phyloP scores from a whole-genome alignment of 2,797 vertebrate species.

The Clarias pachynema region DNA sequence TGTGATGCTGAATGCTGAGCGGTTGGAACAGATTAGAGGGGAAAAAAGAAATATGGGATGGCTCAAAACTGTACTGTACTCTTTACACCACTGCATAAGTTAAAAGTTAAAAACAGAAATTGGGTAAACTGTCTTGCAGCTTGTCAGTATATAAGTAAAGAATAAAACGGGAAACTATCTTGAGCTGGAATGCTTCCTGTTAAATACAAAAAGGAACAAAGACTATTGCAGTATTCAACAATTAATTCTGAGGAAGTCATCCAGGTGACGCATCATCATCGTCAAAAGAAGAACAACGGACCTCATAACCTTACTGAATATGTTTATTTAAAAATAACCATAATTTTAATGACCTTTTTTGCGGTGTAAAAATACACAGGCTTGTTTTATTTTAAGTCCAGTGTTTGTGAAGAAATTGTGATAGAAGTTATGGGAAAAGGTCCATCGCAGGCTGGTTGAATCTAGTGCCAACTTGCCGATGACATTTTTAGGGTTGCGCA shows the following conservation, averaged over 20 bases:
- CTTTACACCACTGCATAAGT: neutral
- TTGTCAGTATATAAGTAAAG: neutral
- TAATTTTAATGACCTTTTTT: neutral
- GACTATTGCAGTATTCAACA: neutral
- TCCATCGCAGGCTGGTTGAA: neutral
- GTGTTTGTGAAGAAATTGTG: neutral
- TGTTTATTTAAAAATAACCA: slow-evolving; percentile 12
- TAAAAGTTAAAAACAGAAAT: neutral
- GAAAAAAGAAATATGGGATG: too few relatives aligned
- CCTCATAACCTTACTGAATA: neutral
- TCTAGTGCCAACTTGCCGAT: neutral
- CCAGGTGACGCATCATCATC: neutral
- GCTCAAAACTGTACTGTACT: neutral
- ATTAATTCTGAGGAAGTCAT: neutral
- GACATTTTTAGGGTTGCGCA: neutral
- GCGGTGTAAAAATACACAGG: too few relatives aligned
- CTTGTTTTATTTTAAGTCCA: neutral
- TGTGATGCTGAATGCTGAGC: neutral
- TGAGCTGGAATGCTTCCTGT: neutral
- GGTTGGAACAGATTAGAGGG: too few relatives aligned
- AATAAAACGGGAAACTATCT: neutral
- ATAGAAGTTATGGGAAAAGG: neutral
- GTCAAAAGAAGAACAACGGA: neutral
- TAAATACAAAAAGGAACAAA: neutral
- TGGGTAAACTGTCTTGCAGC: neutral